A percentile compares a stretch with the other conserved stretches of the same genome.
Evolutionary conservation across 2,797 vertebrate genomes (phyloP).

Genomic region (Anolis apletophallus): DNA sequence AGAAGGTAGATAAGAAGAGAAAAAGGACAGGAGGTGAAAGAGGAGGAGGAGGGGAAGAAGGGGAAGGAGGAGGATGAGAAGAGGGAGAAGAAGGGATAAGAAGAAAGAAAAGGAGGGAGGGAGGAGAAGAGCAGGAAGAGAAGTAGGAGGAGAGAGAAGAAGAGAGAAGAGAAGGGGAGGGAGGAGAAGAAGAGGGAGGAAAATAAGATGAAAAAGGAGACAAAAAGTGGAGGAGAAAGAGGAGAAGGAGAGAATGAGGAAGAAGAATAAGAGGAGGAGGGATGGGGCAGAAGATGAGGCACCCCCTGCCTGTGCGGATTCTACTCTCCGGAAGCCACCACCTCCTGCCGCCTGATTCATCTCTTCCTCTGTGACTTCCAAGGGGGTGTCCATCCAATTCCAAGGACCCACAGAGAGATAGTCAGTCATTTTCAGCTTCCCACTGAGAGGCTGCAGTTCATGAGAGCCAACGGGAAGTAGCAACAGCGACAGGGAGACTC

Average conservation of each 20-base stretch:
- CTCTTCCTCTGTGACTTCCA: constrained; percentile 70
- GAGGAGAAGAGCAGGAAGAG: too few relatives aligned
- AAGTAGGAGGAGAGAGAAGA: neutral
- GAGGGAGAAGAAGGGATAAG: too few relatives aligned
- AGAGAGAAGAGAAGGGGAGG: neutral
- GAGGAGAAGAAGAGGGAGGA: too few relatives aligned
- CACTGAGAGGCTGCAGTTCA: constrained; percentile 55
- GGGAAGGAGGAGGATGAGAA: too few relatives aligned
- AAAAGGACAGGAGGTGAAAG: too few relatives aligned
- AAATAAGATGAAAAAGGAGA: too few relatives aligned
- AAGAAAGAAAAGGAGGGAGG: too few relatives aligned
- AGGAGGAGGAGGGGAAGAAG: too few relatives aligned
- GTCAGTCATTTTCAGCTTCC: constrained; percentile 74
- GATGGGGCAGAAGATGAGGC: neutral
- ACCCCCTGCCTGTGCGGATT: constrained; percentile 42
- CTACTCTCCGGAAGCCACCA: constrained; percentile 52
- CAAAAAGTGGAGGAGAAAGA: fast-evolving
- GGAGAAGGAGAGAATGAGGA: too few relatives aligned
- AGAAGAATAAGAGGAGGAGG: too few relatives aligned
- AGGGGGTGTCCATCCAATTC: constrained; percentile 74
- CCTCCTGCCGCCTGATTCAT: constrained; percentile 72
- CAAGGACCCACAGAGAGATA: constrained; percentile 75
- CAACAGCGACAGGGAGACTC: neutral
- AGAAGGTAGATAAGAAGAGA: too few relatives aligned
- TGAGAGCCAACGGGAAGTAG: constrained; percentile 51